Evolutionary conservation across 2,888 invertebrate species (phyloP), one percentile per base, ranked within the genome.

Genomic region (Xiphydria camelus): DNA sequence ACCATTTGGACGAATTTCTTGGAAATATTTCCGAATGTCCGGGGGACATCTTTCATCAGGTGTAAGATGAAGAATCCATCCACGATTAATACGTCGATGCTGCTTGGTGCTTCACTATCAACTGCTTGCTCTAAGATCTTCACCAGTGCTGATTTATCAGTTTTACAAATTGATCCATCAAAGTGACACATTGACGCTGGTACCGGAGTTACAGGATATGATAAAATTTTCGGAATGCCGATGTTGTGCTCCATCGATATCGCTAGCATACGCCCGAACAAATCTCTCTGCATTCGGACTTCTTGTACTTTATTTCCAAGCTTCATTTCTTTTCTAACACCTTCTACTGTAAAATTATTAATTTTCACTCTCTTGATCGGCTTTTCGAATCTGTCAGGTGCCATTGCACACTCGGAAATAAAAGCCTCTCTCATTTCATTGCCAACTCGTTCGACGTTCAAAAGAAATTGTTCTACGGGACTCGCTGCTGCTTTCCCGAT

Each of bases 181-280:
- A 57, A 15, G 42, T 64, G 59, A 33, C 57, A 59, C 33, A 62
- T 22, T 3, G 58, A 45, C 23, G 58, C 12, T 9, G 60, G 61
- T 1, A 62, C 47, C 17, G 61, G 53, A 4, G 60, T 60, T 9
- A 61, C 36, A 2, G 66, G 64, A 49, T 56, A 68, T 1, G 59
- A 50, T n/a, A 70, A 36, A 40, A 65, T 36, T 47, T 61, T 59
- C 2, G 19, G 42, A 10, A 59, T 36, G 42, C 61, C 45, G 10
- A 54, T 26, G 21, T 47, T 44, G 2, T 51, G 9, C n/a, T 59
- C 40, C 34, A 56, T 39, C 6, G 51, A 56, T 26, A 63, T 39
- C 4, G 51, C 58, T 10, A 69, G 41, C 41, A 66, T 45, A 5
- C 57, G 51, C 1, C 61, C 62, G 50, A 68, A 67, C 29, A 63